Evolutionary conservation across 2,888 invertebrate species (phyloP).

Genomic region (Volucella inanis): DNA sequence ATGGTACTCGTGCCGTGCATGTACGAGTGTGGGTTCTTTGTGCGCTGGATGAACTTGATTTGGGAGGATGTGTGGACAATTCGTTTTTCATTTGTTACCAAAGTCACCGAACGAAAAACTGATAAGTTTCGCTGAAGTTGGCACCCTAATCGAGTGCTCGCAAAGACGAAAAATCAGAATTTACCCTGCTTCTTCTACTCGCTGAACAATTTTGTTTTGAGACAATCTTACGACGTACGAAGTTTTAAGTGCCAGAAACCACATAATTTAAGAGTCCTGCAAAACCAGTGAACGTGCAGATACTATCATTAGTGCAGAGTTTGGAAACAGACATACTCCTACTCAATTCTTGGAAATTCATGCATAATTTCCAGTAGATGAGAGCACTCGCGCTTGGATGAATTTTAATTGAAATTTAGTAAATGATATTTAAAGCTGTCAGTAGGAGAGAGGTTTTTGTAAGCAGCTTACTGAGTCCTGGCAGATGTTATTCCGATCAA

Average conservation of each 20-base stretch:
- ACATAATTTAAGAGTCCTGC: neutral
- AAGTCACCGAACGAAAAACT: constrained; percentile 35
- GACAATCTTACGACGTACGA: neutral
- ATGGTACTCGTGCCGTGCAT: no score
- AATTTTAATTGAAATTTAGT: constrained; percentile 15
- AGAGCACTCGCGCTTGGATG: neutral
- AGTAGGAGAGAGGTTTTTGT: neutral
- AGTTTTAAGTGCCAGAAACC: constrained; percentile 12
- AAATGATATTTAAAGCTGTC: constrained; percentile 1
- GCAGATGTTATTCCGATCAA: neutral
- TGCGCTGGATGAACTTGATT: no score
- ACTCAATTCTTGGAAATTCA: no score
- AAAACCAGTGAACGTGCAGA: neutral
- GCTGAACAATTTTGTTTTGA: no score
- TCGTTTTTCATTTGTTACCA: neutral
- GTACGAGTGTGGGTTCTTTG: no score
- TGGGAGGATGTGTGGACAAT: neutral
- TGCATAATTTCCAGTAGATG: neutral
- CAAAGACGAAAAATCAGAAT: neutral
- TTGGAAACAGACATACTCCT: neutral
- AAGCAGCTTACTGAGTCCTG: neutral
- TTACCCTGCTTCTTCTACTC: no score
- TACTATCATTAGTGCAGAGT: constrained; percentile 3
- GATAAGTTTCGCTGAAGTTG: constrained; percentile 3
- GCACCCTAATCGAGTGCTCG: neutral